phyloP scores from a whole-genome alignment of 2,113 vertebrate species.

The Choloepus hoffmanni region DNA sequence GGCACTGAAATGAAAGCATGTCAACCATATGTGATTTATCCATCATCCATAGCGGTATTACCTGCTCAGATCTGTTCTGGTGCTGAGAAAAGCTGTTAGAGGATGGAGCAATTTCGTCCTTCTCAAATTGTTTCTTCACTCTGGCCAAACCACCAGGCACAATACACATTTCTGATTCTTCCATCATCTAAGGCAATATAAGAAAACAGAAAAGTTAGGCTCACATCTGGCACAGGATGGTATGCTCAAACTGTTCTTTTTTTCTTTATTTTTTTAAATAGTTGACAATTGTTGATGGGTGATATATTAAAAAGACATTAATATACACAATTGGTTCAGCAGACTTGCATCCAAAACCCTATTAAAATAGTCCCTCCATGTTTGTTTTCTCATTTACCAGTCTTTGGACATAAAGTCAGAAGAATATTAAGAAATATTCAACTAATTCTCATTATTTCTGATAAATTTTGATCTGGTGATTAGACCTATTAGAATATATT shows the following conservation, averaged over 20 bases:
- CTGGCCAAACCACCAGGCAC: conserved; percentile 94
- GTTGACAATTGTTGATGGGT: neutral
- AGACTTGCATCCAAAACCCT: neutral
- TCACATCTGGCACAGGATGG: neutral
- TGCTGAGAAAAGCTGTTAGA: conserved; percentile 90
- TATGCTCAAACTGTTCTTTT: neutral
- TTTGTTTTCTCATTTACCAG: conserved; percentile 14
- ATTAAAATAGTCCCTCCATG: neutral
- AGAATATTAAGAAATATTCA: conserved; percentile 31
- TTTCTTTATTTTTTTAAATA: neutral
- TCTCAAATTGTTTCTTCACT: conserved; percentile 95
- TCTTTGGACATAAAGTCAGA: neutral
- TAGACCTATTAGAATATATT: conserved; percentile 23
- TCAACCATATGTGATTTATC: neutral
- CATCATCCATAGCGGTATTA: conserved; percentile 79
- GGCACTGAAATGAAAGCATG: neutral
- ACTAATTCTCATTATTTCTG: conserved; percentile 46
- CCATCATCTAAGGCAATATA: conserved; percentile 90
- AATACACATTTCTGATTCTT: conserved; percentile 91
- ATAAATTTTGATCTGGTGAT: conserved; percentile 48
- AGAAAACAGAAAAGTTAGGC: conserved; percentile 51
- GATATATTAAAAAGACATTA: neutral
- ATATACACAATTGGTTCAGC: neutral
- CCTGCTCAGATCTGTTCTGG: conserved; percentile 89
- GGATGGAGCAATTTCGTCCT: conserved; percentile 87